phyloP scores from a whole-genome alignment of 2,113 vertebrate species.

The Burhinus oedicnemus region DNA sequence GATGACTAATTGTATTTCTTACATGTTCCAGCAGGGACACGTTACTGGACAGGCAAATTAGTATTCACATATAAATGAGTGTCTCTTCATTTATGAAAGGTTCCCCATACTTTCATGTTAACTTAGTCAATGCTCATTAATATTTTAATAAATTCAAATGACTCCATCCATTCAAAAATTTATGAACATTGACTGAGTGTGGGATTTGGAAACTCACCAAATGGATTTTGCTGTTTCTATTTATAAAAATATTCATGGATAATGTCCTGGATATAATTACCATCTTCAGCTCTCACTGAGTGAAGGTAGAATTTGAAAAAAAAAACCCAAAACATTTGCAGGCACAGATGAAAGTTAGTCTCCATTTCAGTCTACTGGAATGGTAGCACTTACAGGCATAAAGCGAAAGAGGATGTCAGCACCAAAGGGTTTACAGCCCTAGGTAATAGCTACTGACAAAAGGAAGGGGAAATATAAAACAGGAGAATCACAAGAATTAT shows the following conservation, averaged over 20 bases:
- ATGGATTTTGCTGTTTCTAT: neutral
- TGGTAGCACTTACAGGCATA: neutral
- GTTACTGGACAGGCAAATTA: neutral
- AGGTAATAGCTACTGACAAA: neutral
- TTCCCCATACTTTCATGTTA: neutral
- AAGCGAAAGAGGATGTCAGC: neutral
- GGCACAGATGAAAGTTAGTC: neutral
- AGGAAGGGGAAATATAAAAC: neutral
- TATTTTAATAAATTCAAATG: slow-evolving; percentile 46
- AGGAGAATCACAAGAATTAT: neutral
- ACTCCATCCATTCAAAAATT: slow-evolving; percentile 41
- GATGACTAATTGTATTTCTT: neutral
- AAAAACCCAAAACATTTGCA: neutral
- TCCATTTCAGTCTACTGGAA: neutral
- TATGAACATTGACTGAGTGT: neutral
- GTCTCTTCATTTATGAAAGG: neutral
- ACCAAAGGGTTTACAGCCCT: neutral
- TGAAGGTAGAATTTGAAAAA: neutral
- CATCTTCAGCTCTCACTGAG: neutral
- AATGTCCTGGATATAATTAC: neutral
- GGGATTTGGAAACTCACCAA: neutral
- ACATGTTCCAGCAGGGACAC: neutral
- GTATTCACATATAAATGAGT: neutral
- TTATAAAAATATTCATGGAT: neutral
- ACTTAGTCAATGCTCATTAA: slow-evolving; percentile 42